Conservation (phyloP, 35 echinoderm and acorn worm genomes). For the Anneissia japonica region DNA sequence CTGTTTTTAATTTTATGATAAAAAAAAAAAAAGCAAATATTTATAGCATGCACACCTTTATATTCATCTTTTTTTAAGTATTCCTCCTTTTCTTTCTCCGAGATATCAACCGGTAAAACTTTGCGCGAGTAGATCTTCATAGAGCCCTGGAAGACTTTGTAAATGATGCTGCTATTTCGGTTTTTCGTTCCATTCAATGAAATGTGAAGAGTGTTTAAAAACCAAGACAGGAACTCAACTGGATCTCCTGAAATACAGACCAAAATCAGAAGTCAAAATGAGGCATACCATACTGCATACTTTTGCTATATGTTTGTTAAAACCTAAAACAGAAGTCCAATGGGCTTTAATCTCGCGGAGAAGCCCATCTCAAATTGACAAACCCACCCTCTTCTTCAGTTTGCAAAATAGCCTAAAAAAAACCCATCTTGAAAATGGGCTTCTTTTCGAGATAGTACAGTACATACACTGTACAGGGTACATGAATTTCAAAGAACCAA, state of each 20-base stretch:
- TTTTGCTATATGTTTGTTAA: neutral
- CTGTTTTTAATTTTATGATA: no score
- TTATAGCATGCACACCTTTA: constrained; percentile 77
- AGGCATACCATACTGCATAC: neutral
- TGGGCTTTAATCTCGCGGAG: no score
- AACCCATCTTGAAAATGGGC: no score
- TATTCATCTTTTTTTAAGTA: constrained; percentile 80
- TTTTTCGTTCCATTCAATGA: constrained; percentile 73
- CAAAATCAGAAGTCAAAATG: neutral
- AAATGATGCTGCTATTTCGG: constrained; percentile 51
- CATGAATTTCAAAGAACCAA: no score
- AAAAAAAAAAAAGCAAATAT: no score
- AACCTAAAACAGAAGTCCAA: neutral
- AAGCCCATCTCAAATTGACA: neutral
- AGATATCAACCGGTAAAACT: constrained; percentile 70
- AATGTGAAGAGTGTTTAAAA: constrained; percentile 83
- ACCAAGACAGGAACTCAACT: constrained; percentile 94
- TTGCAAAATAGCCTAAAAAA: no score
- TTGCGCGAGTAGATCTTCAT: constrained; percentile 91
- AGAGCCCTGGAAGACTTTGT: constrained; percentile 72
- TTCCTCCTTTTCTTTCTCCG: constrained; percentile 60
- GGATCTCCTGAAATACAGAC: constrained; percentile 63
- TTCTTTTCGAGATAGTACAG: no score
- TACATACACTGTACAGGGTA: no score
- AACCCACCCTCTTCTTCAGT: neutral